Base-by-base conservation (phyloP, 2,113 vertebrate genomes). In the Leptodactylus fuscus region DNA sequence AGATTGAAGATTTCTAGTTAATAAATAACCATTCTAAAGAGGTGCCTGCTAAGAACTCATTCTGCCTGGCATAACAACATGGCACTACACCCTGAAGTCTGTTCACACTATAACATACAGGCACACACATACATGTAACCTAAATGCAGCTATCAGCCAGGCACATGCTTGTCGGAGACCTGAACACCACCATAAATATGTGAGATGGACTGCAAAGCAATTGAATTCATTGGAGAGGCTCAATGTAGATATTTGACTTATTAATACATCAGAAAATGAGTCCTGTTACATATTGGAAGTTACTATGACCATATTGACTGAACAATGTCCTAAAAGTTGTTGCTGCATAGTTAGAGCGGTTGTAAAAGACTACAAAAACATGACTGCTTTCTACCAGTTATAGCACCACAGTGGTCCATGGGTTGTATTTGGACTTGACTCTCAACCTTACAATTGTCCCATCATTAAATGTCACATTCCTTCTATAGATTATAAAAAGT, bases 1-100 rank as follows among this genome's bases (percentile, higher is more conserved):
- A 8, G 75, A 85, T 5, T 85, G 58, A 85, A 83, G 44, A 70
- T 0, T 32, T 70, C 7, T 27, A 12, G 11, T 9, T 6, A 73
- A 83, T 9, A 20, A 58, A 83, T 73, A 34, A 29, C 7, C 32
- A n/a, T 11, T 22, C 10, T 51, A 5, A 22, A 53, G 10, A 49
- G 6, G 29, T n/a, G 44, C 41, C 78, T 46, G 34, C 44, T 18
- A 41, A 32, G 36, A 44, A 16, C 65, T 67, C 58, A 34, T 34
- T 70, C 62, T 71, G 32, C 48, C 12, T 70, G 11, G 41, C 44
- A n/a, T 36, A 58, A 24, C 16, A 20, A 53, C 48, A 22, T 53
- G 32, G 48, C 32, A 77, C 16, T 18, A 36, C 29, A 73, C n/a
- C 20, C 49, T n/a, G 48, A 53, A 29, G 49, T n/a, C 46, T 55